phyloP scores from a whole-genome alignment of 2,113 vertebrate genomes.

The Podilymbus podiceps region DNA sequence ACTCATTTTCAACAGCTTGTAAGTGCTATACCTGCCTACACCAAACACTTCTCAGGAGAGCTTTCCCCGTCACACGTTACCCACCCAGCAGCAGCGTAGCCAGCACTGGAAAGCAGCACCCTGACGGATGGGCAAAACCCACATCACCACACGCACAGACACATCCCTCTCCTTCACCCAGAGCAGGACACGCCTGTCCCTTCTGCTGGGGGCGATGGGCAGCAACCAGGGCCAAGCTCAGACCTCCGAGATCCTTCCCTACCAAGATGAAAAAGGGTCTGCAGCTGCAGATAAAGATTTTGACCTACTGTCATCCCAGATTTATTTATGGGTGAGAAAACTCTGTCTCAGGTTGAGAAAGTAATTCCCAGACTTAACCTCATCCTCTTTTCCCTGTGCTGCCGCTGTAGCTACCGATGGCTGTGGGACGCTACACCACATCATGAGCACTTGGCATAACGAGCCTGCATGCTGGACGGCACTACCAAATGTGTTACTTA shows the following conservation, averaged over 20 bases:
- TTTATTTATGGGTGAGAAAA: not conserved
- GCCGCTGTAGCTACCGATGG: not conserved
- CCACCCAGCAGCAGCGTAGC: not conserved
- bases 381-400: not conserved
- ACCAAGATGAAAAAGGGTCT: not conserved
- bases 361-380: not conserved
- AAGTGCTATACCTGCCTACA: not conserved
- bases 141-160: accelerated
- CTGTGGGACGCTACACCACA: accelerated
- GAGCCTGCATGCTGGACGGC: not conserved
- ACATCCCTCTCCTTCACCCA: accelerated
- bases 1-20: not conserved
- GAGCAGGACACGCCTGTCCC: not conserved
- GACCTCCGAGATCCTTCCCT: accelerated
- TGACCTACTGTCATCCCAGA: not conserved
- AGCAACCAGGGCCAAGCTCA: not conserved
- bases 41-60: too few relatives aligned
- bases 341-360: not conserved
- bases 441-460: accelerated
- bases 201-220: accelerated
- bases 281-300: not conserved
- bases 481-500: not conserved
- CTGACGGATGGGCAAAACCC: accelerated
- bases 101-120: not conserved
- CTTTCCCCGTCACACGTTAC: accelerated